A percentile compares a stretch with the other conserved stretches of the same genome.
phyloP scores from a whole-genome alignment of 2,888 invertebrate genomes.

The Pseudolycoriella hygida region DNA sequence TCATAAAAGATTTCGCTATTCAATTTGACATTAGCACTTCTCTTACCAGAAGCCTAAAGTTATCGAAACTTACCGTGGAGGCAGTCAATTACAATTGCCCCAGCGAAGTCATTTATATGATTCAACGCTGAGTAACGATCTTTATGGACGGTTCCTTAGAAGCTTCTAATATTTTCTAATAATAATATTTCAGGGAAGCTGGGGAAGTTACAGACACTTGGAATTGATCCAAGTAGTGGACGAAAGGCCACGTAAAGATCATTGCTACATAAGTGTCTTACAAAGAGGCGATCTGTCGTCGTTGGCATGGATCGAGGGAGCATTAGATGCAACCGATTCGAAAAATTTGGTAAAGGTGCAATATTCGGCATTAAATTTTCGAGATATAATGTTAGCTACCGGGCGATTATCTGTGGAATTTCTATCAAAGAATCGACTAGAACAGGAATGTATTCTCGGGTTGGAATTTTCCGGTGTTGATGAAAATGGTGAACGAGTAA shows the following conservation, averaged over 20 bases:
- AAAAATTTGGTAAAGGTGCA: slow-evolving; percentile 37
- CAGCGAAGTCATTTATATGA: too few species aligned
- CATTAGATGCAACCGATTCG: slow-evolving; percentile 33
- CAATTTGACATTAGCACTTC: too few species aligned
- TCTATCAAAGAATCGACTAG: slow-evolving; percentile 42
- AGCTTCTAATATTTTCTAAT: slow-evolving; percentile 15
- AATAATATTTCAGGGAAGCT: slow-evolving; percentile 26
- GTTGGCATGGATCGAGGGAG: slow-evolving; percentile 66
- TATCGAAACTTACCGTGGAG: too few species aligned
- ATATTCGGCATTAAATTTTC: slow-evolving; percentile 77
- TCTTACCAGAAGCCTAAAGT: too few species aligned
- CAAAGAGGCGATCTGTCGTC: slow-evolving; percentile 76
- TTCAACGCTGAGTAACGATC: too few species aligned
- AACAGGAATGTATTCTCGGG: slow-evolving; percentile 48
- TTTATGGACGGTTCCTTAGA: too few species aligned
- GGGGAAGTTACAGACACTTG: slow-evolving; percentile 74
- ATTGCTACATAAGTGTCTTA: slow-evolving; percentile 59
- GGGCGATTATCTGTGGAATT: slow-evolving; percentile 76
- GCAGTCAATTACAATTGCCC: too few species aligned
- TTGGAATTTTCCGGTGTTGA: slow-evolving; percentile 47
- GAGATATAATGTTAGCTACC: slow-evolving; percentile 86
- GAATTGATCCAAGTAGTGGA: slow-evolving; percentile 34
- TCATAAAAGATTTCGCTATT: too few species aligned
- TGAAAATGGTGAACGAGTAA: slow-evolving; percentile 39
- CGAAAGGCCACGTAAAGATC: slow-evolving; percentile 31